Conservation (phyloP, 2,797 vertebrate genomes). For the Enteromius radiatus region DNA sequence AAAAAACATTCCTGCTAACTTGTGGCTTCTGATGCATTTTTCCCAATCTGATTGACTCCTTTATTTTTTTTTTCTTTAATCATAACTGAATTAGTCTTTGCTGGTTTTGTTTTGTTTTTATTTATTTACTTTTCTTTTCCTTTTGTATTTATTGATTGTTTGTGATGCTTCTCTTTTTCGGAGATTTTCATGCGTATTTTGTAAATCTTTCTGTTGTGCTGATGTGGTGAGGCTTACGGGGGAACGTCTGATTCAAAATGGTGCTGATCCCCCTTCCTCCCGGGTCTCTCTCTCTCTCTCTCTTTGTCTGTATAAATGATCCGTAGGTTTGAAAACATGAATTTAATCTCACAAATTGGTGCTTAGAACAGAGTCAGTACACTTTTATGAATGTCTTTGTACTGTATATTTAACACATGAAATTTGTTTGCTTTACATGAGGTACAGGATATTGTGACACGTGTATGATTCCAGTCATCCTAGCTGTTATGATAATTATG, state of each 20-base stretch:
- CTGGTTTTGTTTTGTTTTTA: conserved; percentile 63
- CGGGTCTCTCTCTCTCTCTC: conserved; percentile 48
- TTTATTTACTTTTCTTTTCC: conserved; percentile 80
- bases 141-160: conserved; percentile 84
- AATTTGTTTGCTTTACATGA: conserved; percentile 53
- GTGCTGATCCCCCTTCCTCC: conserved; percentile 78
- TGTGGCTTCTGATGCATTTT: conserved; percentile 25
- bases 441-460: conserved; percentile 42
- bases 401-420: conserved; percentile 75
- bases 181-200: conserved; percentile 74
- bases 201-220: conserved; percentile 73
- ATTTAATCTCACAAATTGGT: conserved; percentile 75
- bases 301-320: conserved; percentile 69
- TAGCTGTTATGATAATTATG: conserved; percentile 43
- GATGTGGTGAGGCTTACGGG: conserved; percentile 69
- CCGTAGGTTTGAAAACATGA: conserved; percentile 69
- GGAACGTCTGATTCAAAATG: conserved; percentile 74
- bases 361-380: conserved; percentile 78
- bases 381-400: conserved; percentile 80
- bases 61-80: background rate
- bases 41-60: conserved; percentile 6
- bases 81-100: conserved; percentile 20
- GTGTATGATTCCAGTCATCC: conserved; percentile 47
- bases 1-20: conserved; percentile 41
- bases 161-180: conserved; percentile 73